phyloP scores from a whole-genome alignment of 2,797 vertebrate species.

The Coilia nasus region DNA sequence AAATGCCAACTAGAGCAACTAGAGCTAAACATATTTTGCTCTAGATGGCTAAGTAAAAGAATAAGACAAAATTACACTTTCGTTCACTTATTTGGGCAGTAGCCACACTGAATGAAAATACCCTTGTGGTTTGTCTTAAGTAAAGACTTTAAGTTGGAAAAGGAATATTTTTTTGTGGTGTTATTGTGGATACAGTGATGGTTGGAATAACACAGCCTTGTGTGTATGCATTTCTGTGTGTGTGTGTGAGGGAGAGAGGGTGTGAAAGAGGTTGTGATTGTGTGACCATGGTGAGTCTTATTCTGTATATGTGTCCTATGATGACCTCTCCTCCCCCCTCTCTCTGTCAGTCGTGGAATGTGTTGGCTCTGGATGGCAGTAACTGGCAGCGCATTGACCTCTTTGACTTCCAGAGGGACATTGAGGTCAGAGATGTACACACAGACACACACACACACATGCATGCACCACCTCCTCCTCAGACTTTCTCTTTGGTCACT shows the following conservation, averaged over 20 bases:
- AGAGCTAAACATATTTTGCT: not conserved
- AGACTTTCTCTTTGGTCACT: not conserved
- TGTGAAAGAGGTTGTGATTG: constrained; percentile 15
- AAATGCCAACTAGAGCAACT: too few species aligned
- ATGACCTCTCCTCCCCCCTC: constrained; percentile 41
- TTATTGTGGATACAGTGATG: not conserved
- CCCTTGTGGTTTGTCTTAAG: not conserved
- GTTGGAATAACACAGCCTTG: constrained; percentile 17
- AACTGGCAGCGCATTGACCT: constrained; percentile 99
- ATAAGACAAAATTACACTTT: not conserved
- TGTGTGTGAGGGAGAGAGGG: not conserved
- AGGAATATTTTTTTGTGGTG: not conserved
- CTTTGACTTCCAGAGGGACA: constrained; percentile 98
- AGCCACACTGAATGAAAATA: not conserved
- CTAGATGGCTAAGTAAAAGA: not conserved
- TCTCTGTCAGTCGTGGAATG: constrained; percentile 89
- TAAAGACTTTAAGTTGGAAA: not conserved
- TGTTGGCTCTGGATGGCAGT: constrained; percentile 96
- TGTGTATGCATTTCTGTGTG: constrained; percentile 36
- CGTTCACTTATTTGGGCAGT: not conserved
- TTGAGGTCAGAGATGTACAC: constrained; percentile 80
- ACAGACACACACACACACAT: not conserved
- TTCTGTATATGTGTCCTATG: constrained; percentile 5
- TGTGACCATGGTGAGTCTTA: constrained; percentile 1
- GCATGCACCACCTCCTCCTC: not conserved